A percentile compares a stretch with the other conserved stretches of the same genome.
Conservation (phyloP, 2,113 vertebrate species). For the Macquaria ambigua region DNA sequence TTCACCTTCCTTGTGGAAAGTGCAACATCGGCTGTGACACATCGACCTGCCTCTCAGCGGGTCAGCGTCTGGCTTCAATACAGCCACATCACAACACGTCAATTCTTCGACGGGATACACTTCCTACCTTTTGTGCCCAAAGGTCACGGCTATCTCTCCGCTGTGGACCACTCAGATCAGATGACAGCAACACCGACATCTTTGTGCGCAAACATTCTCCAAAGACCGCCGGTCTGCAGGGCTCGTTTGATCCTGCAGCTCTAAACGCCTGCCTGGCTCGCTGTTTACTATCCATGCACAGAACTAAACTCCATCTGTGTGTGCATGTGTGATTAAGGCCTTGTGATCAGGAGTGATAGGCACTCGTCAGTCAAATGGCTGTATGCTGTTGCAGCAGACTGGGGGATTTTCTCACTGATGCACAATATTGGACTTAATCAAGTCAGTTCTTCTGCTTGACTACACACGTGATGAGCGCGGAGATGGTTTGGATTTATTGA, state of each 20-base stretch:
- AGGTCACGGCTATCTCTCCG: slow-evolving; percentile 66
- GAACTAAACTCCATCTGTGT: slow-evolving; percentile 9
- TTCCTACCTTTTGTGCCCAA: slow-evolving; percentile 66
- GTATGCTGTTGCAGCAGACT: slow-evolving; percentile 15
- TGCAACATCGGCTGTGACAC: slow-evolving; percentile 63
- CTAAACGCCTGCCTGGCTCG: neutral
- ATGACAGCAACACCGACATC: slow-evolving; percentile 39
- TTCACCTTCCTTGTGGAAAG: slow-evolving; percentile 47
- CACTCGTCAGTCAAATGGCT: slow-evolving; percentile 37
- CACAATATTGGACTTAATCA: slow-evolving; percentile 58
- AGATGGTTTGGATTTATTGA: slow-evolving; percentile 53
- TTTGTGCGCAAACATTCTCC: slow-evolving; percentile 5
- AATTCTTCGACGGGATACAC: slow-evolving; percentile 62
- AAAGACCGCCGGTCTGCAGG: slow-evolving; percentile 5
- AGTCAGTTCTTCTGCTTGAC: slow-evolving; percentile 59
- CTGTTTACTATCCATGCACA: slow-evolving; percentile 5
- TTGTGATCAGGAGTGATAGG: slow-evolving; percentile 39
- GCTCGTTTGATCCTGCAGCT: slow-evolving; percentile 24
- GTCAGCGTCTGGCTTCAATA: slow-evolving; percentile 68
- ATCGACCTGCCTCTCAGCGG: slow-evolving; percentile 72
- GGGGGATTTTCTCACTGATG: slow-evolving; percentile 44
- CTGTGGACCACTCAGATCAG: slow-evolving; percentile 53
- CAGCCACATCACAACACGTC: slow-evolving; percentile 65
- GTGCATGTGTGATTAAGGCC: slow-evolving; percentile 16
- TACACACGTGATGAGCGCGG: slow-evolving; percentile 18